Evolutionary conservation across 1,140 invertebrate species (phyloP).

Genomic region (Mycetomoellerius zeteki): DNA sequence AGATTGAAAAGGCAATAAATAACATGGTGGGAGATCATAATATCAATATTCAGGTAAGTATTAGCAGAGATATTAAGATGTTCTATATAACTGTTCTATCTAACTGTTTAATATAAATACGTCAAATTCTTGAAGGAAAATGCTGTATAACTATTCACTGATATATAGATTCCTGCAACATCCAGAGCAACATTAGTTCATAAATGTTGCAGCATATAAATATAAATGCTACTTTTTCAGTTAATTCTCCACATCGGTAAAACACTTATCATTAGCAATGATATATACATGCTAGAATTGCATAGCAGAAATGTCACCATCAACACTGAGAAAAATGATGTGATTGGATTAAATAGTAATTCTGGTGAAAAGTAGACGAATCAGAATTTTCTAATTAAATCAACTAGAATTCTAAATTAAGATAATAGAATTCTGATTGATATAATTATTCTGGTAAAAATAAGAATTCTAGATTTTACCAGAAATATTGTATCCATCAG

Average conservation of each 20-base stretch:
- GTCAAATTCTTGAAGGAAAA: background rate
- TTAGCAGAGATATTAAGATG: background rate
- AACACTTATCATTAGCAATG: background rate
- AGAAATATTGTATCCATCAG: too few relatives aligned
- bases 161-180: background rate
- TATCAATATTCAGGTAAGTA: background rate
- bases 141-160: background rate
- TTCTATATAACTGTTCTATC: too few relatives aligned
- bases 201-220: background rate
- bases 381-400: too few relatives aligned
- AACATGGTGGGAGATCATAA: background rate
- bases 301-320: background rate
- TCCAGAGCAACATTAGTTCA: background rate
- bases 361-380: too few relatives aligned
- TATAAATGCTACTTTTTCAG: background rate
- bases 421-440: too few relatives aligned
- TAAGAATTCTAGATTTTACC: too few relatives aligned
- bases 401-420: too few relatives aligned
- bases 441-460: too few relatives aligned
- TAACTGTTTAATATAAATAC: background rate
- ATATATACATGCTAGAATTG: background rate
- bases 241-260: background rate
- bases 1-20: constrained; percentile 14
- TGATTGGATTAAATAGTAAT: too few relatives aligned
- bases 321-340: too few relatives aligned